A percentile compares a stretch with the other conserved stretches of the same genome.
Evolutionary conservation across 2,888 invertebrate species (phyloP).

Genomic region (Cephus sareptanus): DNA sequence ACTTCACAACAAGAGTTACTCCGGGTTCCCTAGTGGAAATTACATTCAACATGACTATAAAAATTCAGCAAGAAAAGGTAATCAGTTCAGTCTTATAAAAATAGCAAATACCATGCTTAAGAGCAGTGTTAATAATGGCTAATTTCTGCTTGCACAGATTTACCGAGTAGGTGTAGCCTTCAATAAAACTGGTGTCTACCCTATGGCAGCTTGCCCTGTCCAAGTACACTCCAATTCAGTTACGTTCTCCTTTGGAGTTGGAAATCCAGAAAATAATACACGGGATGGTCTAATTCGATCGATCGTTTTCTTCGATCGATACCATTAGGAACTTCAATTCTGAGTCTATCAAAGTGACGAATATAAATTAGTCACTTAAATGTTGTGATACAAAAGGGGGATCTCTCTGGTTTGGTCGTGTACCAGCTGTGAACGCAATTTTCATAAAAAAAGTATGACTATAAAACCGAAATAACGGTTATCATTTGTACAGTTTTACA

Average conservation of each 20-base stretch:
- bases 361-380: not conserved
- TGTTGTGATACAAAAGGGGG: not conserved
- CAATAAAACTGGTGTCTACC: slow-evolving; percentile 86
- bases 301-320: slow-evolving; percentile 76
- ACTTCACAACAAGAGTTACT: slow-evolving; percentile 82
- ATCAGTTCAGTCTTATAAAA: slow-evolving; percentile 34
- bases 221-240: slow-evolving; percentile 78
- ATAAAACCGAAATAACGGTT: not conserved
- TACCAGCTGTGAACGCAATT: not conserved
- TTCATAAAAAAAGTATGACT: not conserved
- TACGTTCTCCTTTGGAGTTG: slow-evolving; percentile 81
- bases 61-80: slow-evolving; percentile 80
- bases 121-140: not conserved
- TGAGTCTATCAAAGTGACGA: not conserved
- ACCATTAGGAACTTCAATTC: not conserved
- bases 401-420: not conserved
- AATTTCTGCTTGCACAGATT: slow-evolving; percentile 66
- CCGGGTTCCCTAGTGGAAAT: slow-evolving; percentile 81
- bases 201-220: slow-evolving; percentile 79
- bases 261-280: slow-evolving; percentile 76
- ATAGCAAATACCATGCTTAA: not conserved
- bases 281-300: slow-evolving; percentile 83
- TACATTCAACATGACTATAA: slow-evolving; percentile 83
- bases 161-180: slow-evolving; percentile 86
- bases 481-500: not conserved